Evolutionary conservation across 2,113 vertebrate species (phyloP).

Genomic region (Uria lomvia): DNA sequence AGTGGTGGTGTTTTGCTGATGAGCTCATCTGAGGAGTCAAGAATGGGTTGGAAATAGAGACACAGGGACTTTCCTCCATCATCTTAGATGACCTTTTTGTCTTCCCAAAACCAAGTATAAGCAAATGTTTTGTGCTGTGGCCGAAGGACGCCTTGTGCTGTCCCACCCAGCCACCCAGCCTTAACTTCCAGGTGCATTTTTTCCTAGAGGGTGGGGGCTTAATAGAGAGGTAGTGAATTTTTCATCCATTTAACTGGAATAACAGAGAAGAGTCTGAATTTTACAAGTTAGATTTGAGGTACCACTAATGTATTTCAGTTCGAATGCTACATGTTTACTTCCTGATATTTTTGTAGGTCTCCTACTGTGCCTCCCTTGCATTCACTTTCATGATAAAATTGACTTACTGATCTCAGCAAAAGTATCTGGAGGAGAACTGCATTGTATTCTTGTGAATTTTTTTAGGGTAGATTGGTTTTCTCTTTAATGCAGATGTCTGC

Average conservation of each 20-base stretch:
- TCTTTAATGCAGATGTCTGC: not conserved
- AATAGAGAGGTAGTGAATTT: not conserved
- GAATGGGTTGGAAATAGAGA: not conserved
- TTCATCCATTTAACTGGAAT: not conserved
- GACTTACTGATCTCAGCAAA: not conserved
- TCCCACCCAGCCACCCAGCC: not conserved
- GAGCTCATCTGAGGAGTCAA: not conserved
- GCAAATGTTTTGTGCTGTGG: rapidly evolving
- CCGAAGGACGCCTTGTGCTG: not conserved
- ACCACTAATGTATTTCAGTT: not conserved
- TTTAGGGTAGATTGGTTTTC: not conserved
- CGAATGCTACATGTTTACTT: not conserved
- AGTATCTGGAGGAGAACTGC: not conserved
- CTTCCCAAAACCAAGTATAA: not conserved
- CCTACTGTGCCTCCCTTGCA: not conserved
- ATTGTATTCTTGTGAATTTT: not conserved
- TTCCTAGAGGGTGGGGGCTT: not conserved
- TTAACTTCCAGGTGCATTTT: not conserved
- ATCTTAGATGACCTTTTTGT: not conserved
- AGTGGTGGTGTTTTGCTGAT: not conserved
- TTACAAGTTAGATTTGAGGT: not conserved
- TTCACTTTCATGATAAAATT: not conserved
- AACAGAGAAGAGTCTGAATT: not conserved
- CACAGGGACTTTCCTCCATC: not conserved
- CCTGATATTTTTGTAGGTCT: not conserved